Percentiles rank a stretch among this genome's conserved stretches.
Evolutionary conservation across 1,140 invertebrate genomes (phyloP).

Genomic region (Heliconius hermathena): DNA sequence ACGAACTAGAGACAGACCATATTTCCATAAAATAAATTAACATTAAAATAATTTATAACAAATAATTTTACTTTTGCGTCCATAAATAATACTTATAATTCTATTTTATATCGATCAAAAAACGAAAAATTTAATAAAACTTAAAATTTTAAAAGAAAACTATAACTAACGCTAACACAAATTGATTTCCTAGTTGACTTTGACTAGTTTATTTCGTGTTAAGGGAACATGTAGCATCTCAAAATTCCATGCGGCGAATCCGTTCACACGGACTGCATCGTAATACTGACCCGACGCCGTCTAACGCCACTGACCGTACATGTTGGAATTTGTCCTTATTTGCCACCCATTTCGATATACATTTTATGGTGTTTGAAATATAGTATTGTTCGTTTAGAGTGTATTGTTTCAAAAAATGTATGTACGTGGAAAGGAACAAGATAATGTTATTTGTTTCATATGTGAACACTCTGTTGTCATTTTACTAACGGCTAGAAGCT

Average conservation of each 20-base stretch:
- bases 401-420: background rate
- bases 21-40: no score
- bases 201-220: conserved; percentile 49
- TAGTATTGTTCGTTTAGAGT: background rate
- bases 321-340: conserved; percentile 59
- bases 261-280: conserved; percentile 65
- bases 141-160: background rate
- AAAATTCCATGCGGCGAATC: conserved; percentile 56
- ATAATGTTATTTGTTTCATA: background rate
- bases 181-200: background rate
- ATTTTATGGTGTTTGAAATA: background rate
- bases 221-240: conserved; percentile 58
- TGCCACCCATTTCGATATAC: conserved; percentile 34
- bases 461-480: no score
- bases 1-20: no score
- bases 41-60: no score
- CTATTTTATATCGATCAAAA: no score
- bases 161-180: background rate
- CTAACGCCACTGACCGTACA: conserved; percentile 38
- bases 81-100: no score
- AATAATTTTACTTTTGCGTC: no score
- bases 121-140: no score
- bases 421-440: background rate
- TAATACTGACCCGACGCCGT: conserved; percentile 54
- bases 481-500: no score